phyloP scores from a whole-genome alignment of 1,140 invertebrate species.

The Holcopasites calliopsidis region DNA sequence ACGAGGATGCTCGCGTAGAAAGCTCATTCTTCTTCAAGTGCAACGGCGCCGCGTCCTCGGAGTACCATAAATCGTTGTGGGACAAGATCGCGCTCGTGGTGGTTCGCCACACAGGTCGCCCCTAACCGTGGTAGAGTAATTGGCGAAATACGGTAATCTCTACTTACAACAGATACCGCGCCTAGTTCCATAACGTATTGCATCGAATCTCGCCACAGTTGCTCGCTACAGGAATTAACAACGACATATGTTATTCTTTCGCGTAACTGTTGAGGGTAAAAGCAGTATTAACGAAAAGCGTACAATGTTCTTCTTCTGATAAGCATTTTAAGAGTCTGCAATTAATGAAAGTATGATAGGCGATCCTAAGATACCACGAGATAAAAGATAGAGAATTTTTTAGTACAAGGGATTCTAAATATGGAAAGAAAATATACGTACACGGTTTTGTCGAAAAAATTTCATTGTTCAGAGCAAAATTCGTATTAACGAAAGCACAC shows the following conservation, averaged over 20 bases:
- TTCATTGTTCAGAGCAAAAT: too few species aligned
- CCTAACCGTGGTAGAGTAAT: slow-evolving; percentile 65
- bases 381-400: too few species aligned
- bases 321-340: too few species aligned
- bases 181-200: slow-evolving; percentile 55
- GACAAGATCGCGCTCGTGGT: slow-evolving; percentile 41
- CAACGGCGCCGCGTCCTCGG: slow-evolving; percentile 43
- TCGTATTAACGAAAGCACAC: too few species aligned
- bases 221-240: slow-evolving; percentile 2
- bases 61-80: slow-evolving; percentile 65
- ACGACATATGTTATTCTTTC: not conserved
- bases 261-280: slow-evolving; percentile 5
- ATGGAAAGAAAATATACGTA: too few species aligned
- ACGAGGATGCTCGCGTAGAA: slow-evolving; percentile 35
- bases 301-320: not conserved
- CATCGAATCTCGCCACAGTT: slow-evolving; percentile 26
- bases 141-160: slow-evolving; percentile 63
- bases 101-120: slow-evolving; percentile 69
- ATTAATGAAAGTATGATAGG: not conserved
- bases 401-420: too few species aligned
- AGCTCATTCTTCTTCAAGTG: slow-evolving; percentile 52
- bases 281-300: too few species aligned
- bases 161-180: slow-evolving; percentile 58
- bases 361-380: not conserved
- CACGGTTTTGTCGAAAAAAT: too few species aligned